phyloP scores from a whole-genome alignment of 1,140 invertebrate species.

The Aphelenchoides besseyi region DNA sequence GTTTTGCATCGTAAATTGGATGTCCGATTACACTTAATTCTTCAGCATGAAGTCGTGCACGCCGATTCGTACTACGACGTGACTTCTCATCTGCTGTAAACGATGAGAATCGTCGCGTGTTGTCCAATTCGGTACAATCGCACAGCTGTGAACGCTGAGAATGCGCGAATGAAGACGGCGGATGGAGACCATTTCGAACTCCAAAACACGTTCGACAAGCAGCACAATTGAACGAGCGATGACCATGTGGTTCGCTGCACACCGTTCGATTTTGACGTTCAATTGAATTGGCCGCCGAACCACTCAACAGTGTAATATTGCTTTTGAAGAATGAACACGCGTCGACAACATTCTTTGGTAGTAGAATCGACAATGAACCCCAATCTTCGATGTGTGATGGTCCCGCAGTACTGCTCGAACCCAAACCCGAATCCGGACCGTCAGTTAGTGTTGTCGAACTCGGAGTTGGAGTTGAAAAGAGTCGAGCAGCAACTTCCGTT shows the following conservation, averaged over 20 bases:
- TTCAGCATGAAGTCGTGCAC: conserved; percentile 18
- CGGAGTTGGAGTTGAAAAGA: neutral
- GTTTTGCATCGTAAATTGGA: conserved; percentile 56
- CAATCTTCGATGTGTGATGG: conserved; percentile 61
- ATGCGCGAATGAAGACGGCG: neutral
- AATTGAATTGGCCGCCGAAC: conserved; percentile 13
- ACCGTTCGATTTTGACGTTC: conserved; percentile 10
- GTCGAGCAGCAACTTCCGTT: neutral
- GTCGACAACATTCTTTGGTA: conserved; percentile 61
- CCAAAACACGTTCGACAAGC: conserved; percentile 7
- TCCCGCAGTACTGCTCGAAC: conserved; percentile 46
- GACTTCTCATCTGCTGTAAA: neutral
- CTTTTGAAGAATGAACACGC: conserved; percentile 62
- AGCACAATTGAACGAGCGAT: neutral
- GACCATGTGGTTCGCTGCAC: neutral
- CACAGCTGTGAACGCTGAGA: conserved; percentile 31
- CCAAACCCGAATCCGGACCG: conserved; percentile 56
- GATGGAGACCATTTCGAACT: neutral
- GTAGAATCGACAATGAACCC: conserved; percentile 55
- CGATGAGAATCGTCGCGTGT: conserved; percentile 4
- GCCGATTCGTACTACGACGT: neutral
- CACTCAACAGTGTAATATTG: conserved; percentile 48
- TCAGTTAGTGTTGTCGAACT: neutral
- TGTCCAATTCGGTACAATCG: conserved; percentile 27
- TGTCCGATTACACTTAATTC: conserved; percentile 49